These are phyloP conservation scores for Pantala flavescens DNA, from an alignment of 1,140 invertebrate genomes.

Conservation along the genomic window DNA sequence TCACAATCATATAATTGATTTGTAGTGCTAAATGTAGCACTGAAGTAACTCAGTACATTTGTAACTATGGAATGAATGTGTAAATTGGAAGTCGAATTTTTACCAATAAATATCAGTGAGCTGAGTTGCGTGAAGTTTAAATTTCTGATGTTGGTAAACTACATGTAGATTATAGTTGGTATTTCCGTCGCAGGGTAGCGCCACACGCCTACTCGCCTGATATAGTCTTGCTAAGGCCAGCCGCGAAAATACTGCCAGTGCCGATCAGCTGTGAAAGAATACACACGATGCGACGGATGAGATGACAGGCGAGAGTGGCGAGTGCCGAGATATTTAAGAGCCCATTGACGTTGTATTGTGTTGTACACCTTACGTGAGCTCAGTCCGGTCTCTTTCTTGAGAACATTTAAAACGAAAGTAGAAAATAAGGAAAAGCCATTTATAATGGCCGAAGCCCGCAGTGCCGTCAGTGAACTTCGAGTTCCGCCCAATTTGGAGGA, in stretches of 20 bases:
- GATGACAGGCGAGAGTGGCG: background rate
- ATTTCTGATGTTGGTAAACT: no score
- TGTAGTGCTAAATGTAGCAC: no score
- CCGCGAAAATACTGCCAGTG: conserved; percentile 3
- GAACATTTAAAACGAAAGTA: background rate
- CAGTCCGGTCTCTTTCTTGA: background rate
- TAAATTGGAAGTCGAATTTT: no score
- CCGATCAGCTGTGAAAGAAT: background rate
- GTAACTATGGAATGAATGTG: no score
- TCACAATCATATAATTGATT: background rate
- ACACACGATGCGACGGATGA: background rate
- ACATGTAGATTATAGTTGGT: no score
- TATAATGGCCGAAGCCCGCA: conserved; percentile 38
- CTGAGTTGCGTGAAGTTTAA: no score
- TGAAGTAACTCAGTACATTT: no score
- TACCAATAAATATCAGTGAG: no score
- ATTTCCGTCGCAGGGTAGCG: background rate
- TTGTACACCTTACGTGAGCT: background rate
- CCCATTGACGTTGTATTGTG: background rate
- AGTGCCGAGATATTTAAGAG: background rate
- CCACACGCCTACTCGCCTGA: background rate
- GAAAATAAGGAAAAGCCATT: background rate
- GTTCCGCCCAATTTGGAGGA: conserved; percentile 32
- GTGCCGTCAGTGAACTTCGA: conserved; percentile 33
- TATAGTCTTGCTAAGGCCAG: background rate